Conservation (phyloP, 2,113 vertebrate species). For the Tetrao urogallus region DNA sequence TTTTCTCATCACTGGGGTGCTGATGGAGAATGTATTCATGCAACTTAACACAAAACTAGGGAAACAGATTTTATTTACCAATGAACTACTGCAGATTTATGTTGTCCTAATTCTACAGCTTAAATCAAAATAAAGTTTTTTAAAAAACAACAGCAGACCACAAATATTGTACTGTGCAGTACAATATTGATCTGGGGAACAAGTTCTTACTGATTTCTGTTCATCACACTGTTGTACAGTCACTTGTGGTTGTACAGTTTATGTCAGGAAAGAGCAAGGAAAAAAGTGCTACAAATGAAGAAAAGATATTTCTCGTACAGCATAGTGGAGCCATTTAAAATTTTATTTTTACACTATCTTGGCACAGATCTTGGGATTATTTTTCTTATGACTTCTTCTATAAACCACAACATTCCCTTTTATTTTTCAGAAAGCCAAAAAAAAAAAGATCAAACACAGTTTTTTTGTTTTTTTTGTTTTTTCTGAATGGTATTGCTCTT, state of each 20-base stretch:
- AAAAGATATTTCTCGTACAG: not conserved
- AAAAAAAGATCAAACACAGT: not conserved
- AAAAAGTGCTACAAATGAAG: not conserved
- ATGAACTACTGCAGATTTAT: not conserved
- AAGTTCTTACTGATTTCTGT: not conserved
- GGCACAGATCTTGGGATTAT: not conserved
- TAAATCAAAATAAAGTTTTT: not conserved
- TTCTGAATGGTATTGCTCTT: not conserved
- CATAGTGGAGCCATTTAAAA: not conserved
- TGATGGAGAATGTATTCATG: not conserved
- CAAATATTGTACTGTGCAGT: not conserved
- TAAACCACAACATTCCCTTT: not conserved
- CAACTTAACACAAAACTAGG: not conserved
- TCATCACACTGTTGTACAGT: not conserved
- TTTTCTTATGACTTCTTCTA: not conserved
- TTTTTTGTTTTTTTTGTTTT: not conserved
- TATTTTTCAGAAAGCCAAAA: not conserved
- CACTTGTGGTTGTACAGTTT: not conserved
- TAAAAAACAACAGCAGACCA: not conserved
- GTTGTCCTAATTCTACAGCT: not conserved
- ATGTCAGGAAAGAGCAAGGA: not conserved
- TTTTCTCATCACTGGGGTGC: not conserved
- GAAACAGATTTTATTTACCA: not conserved
- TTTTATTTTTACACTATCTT: constrained; percentile 28
- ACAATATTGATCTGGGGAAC: not conserved